Conservation (phyloP, 2,113 vertebrate genomes). For the Chunga burmeisteri region DNA sequence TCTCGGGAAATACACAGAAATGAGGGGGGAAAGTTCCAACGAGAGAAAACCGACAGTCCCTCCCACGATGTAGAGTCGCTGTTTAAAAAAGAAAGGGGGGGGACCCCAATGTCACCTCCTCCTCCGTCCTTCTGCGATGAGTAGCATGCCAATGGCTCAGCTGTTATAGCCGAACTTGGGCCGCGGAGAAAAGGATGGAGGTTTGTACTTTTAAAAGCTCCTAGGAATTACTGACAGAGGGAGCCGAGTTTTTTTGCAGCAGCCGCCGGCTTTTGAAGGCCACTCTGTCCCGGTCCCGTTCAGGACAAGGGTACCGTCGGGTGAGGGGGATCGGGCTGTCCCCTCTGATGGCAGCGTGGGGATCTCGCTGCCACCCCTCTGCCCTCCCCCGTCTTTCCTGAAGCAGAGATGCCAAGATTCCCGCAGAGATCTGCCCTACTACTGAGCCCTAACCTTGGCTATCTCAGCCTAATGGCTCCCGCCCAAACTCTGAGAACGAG, state of each 20-base stretch:
- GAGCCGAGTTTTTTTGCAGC: neutral
- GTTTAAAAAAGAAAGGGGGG: neutral
- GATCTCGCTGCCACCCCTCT: neutral
- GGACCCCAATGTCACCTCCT: neutral
- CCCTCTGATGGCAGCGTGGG: neutral
- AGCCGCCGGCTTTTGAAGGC: neutral
- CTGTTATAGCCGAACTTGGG: neutral
- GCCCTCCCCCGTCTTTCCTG: neutral
- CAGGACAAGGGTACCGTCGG: neutral
- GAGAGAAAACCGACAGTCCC: neutral
- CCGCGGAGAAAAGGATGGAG: no score
- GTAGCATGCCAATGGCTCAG: neutral
- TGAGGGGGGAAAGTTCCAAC: accelerated
- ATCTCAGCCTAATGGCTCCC: neutral
- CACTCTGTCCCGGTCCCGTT: neutral
- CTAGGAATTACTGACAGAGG: neutral
- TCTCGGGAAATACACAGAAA: neutral
- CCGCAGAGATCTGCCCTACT: conserved; percentile 43
- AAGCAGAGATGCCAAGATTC: neutral
- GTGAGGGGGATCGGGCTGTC: neutral
- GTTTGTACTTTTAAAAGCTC: neutral
- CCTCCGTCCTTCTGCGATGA: neutral
- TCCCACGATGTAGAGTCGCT: neutral
- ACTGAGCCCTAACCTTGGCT: conserved; percentile 8
- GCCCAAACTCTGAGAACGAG: neutral